Conservation (phyloP, 2,113 vertebrate genomes). For the Prietella phreatophila region DNA sequence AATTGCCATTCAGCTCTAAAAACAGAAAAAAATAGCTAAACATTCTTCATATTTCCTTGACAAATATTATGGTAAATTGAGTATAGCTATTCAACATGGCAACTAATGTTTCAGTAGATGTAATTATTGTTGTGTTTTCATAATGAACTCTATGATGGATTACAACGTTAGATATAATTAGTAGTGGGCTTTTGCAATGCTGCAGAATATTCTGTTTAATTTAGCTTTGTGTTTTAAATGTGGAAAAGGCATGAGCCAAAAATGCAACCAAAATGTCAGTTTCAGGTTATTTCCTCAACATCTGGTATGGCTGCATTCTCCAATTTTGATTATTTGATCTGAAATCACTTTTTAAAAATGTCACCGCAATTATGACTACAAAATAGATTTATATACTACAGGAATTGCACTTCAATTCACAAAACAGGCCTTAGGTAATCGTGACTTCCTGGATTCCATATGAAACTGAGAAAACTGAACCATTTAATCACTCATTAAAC, state of each 20-base stretch:
- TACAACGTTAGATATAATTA: slow-evolving; percentile 40
- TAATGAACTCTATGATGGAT: slow-evolving; percentile 42
- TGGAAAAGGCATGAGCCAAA: background rate
- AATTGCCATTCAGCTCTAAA: slow-evolving; percentile 4
- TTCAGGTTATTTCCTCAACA: slow-evolving; percentile 63
- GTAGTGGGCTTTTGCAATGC: slow-evolving; percentile 30
- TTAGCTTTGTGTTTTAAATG: slow-evolving; percentile 11
- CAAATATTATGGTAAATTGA: slow-evolving; percentile 30
- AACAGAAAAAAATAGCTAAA: slow-evolving; percentile 1
- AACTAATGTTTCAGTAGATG: slow-evolving; percentile 30
- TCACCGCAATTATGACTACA: slow-evolving; percentile 47
- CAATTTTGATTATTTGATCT: slow-evolving; percentile 42
- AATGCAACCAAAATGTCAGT: background rate
- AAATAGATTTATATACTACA: slow-evolving; percentile 63
- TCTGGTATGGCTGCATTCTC: slow-evolving; percentile 67
- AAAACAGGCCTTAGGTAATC: slow-evolving; percentile 55
- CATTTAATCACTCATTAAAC: slow-evolving; percentile 30
- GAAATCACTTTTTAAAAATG: slow-evolving; percentile 54
- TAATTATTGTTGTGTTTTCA: slow-evolving; percentile 46
- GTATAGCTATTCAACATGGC: slow-evolving; percentile 31
- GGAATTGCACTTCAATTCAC: slow-evolving; percentile 57
- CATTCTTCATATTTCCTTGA: slow-evolving; percentile 29
- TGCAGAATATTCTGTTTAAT: slow-evolving; percentile 21
- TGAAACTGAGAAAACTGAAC: slow-evolving; percentile 4
- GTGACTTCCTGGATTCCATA: slow-evolving; percentile 40